These are phyloP conservation scores for Mycalesis mineus DNA, from an alignment of 2,888 invertebrate species.

Conservation along the genomic window DNA sequence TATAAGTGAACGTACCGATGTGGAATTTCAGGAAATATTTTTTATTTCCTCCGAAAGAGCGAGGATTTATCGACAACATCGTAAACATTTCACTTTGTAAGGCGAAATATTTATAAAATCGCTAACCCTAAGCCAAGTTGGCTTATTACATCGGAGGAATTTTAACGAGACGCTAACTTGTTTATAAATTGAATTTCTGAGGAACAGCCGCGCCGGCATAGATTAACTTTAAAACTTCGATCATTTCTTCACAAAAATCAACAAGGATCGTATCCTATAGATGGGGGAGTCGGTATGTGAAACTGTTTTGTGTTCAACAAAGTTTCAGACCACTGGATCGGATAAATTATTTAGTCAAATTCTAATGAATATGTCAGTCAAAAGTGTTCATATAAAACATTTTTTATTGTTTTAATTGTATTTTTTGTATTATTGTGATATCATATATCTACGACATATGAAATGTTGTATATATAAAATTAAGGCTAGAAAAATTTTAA, in stretches of 20 bases:
- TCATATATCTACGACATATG: too few relatives aligned
- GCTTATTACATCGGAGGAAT: slow-evolving; percentile 72
- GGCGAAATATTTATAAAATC: slow-evolving; percentile 4
- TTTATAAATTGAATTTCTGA: slow-evolving; percentile 74
- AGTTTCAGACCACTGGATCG: background rate
- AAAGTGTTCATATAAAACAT: too few relatives aligned
- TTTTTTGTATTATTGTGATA: too few relatives aligned
- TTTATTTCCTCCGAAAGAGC: background rate
- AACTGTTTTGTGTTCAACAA: background rate
- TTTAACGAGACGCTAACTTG: slow-evolving; percentile 75
- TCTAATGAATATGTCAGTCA: too few relatives aligned
- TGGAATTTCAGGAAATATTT: background rate
- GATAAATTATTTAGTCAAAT: too few relatives aligned
- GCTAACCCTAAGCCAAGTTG: slow-evolving; percentile 38
- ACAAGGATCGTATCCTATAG: background rate
- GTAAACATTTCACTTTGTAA: background rate
- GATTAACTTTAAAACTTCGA: slow-evolving; percentile 73
- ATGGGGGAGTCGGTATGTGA: background rate
- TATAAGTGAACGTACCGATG: too few relatives aligned
- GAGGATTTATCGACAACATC: background rate
- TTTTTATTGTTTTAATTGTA: too few relatives aligned
- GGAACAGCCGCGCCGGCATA: slow-evolving; percentile 65
- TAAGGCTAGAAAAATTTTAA: too few relatives aligned
- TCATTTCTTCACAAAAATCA: slow-evolving; percentile 45
- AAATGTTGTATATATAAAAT: too few relatives aligned